Evolutionary conservation across 2,113 vertebrate genomes (phyloP).

Genomic region (Ornithorhynchus anatinus): DNA sequence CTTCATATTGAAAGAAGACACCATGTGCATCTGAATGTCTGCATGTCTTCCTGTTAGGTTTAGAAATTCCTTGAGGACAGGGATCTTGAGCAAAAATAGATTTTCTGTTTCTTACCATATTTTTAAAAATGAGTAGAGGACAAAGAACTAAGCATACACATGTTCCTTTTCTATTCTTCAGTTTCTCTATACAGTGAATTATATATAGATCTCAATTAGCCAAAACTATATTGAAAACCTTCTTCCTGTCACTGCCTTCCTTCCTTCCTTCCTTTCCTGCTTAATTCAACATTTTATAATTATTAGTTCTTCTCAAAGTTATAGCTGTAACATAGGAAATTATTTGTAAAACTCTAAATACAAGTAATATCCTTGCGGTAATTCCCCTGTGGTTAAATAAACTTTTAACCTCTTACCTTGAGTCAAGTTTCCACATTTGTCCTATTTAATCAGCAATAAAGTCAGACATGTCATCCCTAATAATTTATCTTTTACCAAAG

Average conservation of each 20-base stretch:
- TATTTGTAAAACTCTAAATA: neutral
- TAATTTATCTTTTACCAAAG: conserved; percentile 58
- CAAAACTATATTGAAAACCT: conserved; percentile 2
- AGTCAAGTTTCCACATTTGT: conserved; percentile 52
- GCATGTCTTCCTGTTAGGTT: no score
- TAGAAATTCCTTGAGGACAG: no score
- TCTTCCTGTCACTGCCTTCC: conserved; percentile 9
- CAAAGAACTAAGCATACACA: no score
- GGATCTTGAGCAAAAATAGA: no score
- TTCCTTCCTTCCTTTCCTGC: conserved; percentile 32
- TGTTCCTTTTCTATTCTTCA: neutral
- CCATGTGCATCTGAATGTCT: no score
- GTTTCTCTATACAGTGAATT: conserved; percentile 16
- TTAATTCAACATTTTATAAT: conserved; percentile 30
- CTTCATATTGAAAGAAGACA: no score
- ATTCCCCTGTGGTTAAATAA: conserved; percentile 46
- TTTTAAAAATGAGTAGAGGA: no score
- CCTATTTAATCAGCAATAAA: conserved; percentile 61
- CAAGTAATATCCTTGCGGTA: conserved; percentile 13
- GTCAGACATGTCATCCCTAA: conserved; percentile 44
- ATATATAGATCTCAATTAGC: neutral
- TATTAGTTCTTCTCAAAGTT: conserved; percentile 29
- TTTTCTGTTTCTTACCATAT: no score
- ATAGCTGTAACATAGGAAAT: conserved; percentile 15
- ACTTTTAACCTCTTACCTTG: conserved; percentile 56